Base-by-base conservation (phyloP, 2,888 invertebrate genomes). In the Heliconius charithonia region DNA sequence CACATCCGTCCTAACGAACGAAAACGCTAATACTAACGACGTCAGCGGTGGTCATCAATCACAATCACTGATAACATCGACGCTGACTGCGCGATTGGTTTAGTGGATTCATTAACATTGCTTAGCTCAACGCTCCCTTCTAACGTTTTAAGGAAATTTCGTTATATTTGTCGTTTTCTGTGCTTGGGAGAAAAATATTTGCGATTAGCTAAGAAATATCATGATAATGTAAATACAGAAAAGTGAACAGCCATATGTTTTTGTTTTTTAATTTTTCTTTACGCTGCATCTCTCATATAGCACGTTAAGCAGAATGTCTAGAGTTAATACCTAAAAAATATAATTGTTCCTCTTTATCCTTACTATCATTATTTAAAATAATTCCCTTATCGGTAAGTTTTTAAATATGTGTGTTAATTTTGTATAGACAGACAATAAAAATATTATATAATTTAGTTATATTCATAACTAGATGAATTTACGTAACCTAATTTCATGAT, bases 81-180 rank as follows among this genome's bases (percentile, higher is more conserved):
- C 72, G 79, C 77, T 81, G 81, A 79, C 79, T 56, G 71, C 70
- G 79, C 77, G 69, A 81, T 79, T 62, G 81, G 73, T 56, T 79
- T 75, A 66, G 77, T 69, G 77, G 73, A 73, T 78, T 78, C 77
- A 78, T 78, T 78, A 74, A 63, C 77, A 67, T 67, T 41, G 77
- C 77, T 74, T 78, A 66, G 29, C 67, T 78, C 41, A 56, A 51
- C 72, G 72, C n/a, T 72, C 56, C 32, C 51, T 65, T 51, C 62
- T 72, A 37, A 29, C 51, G 45, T n/a, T 29, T 13, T 45, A 37
- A 66, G 19, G 25, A 25, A 51, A 51, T 66, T 65, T 75, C 19
- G 63, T 45, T 63, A 19, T 72, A 32, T 62, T 25, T 37, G 25
- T 41, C 25, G 59, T 59, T 9, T n/a, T 59, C 59, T 3, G 59